These are phyloP conservation scores for Sitta europaea DNA, from an alignment of 2,113 vertebrate genomes.

Conservation along the genomic window DNA sequence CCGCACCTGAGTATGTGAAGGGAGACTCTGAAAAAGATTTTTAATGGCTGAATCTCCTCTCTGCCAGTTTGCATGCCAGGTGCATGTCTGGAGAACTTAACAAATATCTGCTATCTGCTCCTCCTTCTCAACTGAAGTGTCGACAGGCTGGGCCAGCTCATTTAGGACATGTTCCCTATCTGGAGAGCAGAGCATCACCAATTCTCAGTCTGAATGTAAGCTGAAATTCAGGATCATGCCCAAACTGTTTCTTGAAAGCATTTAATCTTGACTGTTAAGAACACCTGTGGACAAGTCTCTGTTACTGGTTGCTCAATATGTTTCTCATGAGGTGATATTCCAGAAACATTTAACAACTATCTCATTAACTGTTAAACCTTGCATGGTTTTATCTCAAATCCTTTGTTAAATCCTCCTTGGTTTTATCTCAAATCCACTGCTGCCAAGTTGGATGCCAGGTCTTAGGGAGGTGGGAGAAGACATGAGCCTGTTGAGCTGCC, in stretches of 20 bases:
- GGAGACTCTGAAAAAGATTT: neutral
- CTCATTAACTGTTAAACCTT: constrained; percentile 27
- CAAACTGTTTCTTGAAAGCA: constrained; percentile 20
- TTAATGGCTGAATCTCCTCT: neutral
- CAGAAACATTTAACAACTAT: neutral
- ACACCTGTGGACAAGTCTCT: neutral
- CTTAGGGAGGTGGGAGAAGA: neutral
- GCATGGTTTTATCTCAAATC: neutral
- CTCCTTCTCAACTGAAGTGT: neutral
- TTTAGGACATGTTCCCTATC: neutral
- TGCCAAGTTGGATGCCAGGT: neutral
- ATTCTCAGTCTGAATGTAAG: neutral
- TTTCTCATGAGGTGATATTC: constrained; percentile 59
- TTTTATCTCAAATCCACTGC: neutral
- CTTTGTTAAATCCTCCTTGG: neutral
- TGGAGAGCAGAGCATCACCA: neutral
- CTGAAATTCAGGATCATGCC: neutral
- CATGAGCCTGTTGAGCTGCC: neutral
- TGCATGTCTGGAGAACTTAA: neutral
- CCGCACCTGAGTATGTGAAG: neutral
- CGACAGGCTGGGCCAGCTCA: neutral
- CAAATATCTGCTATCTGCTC: neutral
- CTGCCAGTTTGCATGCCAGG: neutral
- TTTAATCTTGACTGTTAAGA: constrained; percentile 4
- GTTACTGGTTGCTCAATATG: constrained; percentile 22